Evolutionary conservation across 2,888 invertebrate species (phyloP).

Genomic region (Nemotelus nigrinus): DNA sequence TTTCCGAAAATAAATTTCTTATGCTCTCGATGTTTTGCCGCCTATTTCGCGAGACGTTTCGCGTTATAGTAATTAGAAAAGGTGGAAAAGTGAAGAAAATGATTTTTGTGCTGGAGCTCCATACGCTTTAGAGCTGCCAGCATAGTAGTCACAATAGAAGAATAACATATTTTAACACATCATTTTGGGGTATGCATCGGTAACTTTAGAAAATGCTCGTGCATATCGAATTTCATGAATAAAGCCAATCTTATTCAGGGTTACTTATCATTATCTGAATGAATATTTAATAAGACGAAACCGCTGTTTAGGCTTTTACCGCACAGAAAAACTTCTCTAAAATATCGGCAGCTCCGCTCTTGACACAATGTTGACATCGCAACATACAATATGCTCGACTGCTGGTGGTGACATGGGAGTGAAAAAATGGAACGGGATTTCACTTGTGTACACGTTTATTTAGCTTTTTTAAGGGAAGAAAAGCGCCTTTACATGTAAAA

Average conservation of each 20-base stretch:
- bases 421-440: constrained; percentile 34
- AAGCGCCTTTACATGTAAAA: constrained; percentile 37
- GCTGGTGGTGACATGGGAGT: neutral
- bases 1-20: constrained; percentile 49
- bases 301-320: too few relatives aligned
- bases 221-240: too few relatives aligned
- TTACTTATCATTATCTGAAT: too few relatives aligned
- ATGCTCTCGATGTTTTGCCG: constrained; percentile 9
- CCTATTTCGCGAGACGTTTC: constrained; percentile 23
- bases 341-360: constrained; percentile 14
- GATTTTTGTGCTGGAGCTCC: neutral
- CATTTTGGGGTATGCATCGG: too few relatives aligned
- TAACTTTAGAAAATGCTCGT: too few relatives aligned
- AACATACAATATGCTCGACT: neutral
- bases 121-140: neutral
- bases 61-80: constrained; percentile 30
- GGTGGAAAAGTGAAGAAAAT: constrained; percentile 27
- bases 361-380: constrained; percentile 5
- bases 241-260: too few relatives aligned
- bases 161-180: too few relatives aligned
- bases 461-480: constrained; percentile 21
- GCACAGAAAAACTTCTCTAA: neutral
- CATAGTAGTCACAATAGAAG: too few relatives aligned
- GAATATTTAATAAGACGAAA: too few relatives aligned
- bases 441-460: constrained; percentile 28